Evolutionary conservation across 2,797 vertebrate genomes (phyloP), one percentile per base, ranked within the genome.

Genomic region (Microctenopoma lineatum): DNA sequence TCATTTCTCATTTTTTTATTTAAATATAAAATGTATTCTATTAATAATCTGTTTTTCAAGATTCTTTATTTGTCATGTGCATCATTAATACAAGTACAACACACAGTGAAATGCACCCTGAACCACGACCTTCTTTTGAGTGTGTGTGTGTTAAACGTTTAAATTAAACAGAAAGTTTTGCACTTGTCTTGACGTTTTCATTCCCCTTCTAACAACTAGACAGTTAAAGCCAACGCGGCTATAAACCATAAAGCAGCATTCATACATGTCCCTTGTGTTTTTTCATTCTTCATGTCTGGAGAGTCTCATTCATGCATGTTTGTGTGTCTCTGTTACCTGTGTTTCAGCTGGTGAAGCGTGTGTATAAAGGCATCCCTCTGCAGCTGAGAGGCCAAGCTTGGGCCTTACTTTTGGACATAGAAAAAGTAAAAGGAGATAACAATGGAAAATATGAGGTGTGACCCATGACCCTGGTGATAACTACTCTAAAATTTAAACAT

Each of bases 351-450:
- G 90, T 86, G 70, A 95, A 94, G 59, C 89, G 93, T 15, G 94
- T 97, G 11, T 96, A 95, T 83, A 95, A 96, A 89, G 96, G 96
- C 21, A 93, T 96, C 75, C 95, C 95, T 0, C 93, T 97, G 4
- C 94, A 96, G 90, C 93, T 96, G 21, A 90, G 95, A 78, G 96
- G 95, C 27, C 95, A 96, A 83, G 93, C 94, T 36, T 96, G 95
- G 96, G 93, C 94, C 0, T 85, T 96, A 67, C 89, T 96, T 44
- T 86, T 97, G 87, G 95, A 96, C 1, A 75, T 96, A 0, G 94
- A 97, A 55, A 95, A 92, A 70, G 83, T 96, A 54, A 98, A 96
- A 85, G 59, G 77, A 14, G 94, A 94, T 14, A 96, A 96, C 0
- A 7, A 81, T 2, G 95, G 95, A 56, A 96, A 96, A 83, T 96